phyloP scores from a whole-genome alignment of 1,140 invertebrate species.

The Atopsyche davidsoni region DNA sequence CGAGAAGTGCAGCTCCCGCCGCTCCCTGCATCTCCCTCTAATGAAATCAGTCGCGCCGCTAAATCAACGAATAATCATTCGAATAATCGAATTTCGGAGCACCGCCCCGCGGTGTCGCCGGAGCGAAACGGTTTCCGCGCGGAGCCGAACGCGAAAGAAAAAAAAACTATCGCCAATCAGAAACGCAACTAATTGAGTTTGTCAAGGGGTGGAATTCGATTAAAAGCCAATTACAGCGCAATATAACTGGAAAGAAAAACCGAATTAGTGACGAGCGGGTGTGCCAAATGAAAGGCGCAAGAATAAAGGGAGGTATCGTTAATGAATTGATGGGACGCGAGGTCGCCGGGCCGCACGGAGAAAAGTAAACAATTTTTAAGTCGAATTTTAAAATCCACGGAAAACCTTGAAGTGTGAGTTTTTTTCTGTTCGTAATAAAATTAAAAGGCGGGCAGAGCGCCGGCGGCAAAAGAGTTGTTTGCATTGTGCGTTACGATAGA shows the following conservation, averaged over 20 bases:
- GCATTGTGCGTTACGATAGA: no score
- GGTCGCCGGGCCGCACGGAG: no score
- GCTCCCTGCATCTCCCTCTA: no score
- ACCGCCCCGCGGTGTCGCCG: not conserved
- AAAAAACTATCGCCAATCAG: conserved; percentile 26
- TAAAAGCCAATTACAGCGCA: conserved; percentile 28
- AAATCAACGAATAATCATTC: conserved; percentile 30
- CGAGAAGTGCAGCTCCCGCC: no score
- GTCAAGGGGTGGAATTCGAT: conserved; percentile 30
- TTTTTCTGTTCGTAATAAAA: no score
- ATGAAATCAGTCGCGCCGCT: conserved; percentile 20
- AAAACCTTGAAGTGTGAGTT: no score
- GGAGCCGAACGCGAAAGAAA: conserved; percentile 15
- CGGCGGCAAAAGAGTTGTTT: no score
- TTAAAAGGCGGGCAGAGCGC: no score
- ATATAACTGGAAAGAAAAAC: conserved; percentile 17
- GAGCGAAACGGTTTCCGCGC: no score
- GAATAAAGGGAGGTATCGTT: conserved; percentile 14
- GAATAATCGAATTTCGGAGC: conserved; percentile 23
- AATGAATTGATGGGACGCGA: conserved; percentile 22
- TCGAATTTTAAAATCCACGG: no score
- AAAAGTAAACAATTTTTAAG: no score
- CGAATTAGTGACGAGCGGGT: conserved; percentile 10
- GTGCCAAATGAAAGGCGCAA: conserved; percentile 15
- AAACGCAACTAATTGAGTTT: conserved; percentile 30